phyloP scores from a whole-genome alignment of 92 coral and sea anemone species.

The Porites lobata region DNA sequence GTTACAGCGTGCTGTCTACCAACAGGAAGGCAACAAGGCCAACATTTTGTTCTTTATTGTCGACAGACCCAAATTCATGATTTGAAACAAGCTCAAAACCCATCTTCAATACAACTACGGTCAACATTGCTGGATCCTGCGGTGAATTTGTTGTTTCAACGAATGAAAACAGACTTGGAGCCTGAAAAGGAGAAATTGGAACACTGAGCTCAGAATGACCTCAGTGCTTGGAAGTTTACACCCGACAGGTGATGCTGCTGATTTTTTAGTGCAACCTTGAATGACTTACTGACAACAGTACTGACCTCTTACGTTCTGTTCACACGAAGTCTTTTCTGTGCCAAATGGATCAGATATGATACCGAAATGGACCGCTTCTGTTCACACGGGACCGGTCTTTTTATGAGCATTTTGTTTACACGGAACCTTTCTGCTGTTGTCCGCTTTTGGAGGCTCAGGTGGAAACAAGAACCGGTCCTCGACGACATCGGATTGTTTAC shows the following conservation, averaged over 20 bases:
- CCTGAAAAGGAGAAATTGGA: constrained; percentile 96
- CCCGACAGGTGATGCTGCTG: constrained; percentile 90
- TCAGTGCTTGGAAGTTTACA: constrained; percentile 99
- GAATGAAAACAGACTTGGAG: constrained; percentile 98
- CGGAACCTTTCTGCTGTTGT: too few relatives aligned
- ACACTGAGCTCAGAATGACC: constrained; percentile 98
- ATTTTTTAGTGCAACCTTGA: background rate
- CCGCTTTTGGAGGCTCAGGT: too few relatives aligned
- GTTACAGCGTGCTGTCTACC: background rate
- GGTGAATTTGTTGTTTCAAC: constrained; percentile 96
- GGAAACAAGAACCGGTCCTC: too few relatives aligned
- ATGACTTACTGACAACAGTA: background rate
- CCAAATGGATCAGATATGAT: too few relatives aligned
- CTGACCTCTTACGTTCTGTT: too few relatives aligned
- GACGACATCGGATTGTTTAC: too few relatives aligned
- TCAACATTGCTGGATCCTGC: constrained; percentile 98
- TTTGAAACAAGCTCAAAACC: constrained; percentile 98
- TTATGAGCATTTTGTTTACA: too few relatives aligned
- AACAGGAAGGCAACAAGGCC: constrained; percentile 6
- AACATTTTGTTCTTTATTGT: constrained; percentile 43
- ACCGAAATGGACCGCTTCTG: too few relatives aligned
- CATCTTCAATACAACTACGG: constrained; percentile 92
- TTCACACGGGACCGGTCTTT: too few relatives aligned
- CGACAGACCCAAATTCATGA: constrained; percentile 98
- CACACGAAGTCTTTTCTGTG: too few relatives aligned